Base-by-base conservation (phyloP, 2,888 invertebrate species). In the Erebia ligea region DNA sequence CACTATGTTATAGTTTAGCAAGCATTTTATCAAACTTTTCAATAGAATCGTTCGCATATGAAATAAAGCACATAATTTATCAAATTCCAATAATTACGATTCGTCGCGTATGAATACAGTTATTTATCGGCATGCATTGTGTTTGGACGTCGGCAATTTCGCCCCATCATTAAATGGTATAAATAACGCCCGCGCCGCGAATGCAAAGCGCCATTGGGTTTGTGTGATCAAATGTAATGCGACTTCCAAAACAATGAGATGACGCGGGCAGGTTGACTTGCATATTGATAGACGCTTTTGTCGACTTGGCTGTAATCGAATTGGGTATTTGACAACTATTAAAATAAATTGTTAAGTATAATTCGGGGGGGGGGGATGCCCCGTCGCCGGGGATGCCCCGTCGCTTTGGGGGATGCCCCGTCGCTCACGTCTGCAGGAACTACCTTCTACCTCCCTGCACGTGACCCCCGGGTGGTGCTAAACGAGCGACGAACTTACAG, bases 161-260 rank as follows among this genome's bases (percentile, higher is more conserved):
- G 19, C n/a, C 21, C 57, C 75, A 69, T 67, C 77, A 77, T 76
- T 79, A 77, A 78, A 78, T 75, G 75, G 66, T 68, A 75, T 75
- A 78, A 76, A 76, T 75, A 73, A 77, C 73, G 70, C 57, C 58
- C 13, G 13, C 34, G 72, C 54, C 13, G 66, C 58, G 70, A 67
- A 72, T 67, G 72, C 70, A 67, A 70, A 67, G 59, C 64, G 70
- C 64, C 17, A 59, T 64, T 59, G 63, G 63, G 57, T 57, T 19
- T 66, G 67, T 62, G 69, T 63, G 59, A 57, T 54, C 54, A 50
- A 62, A 66, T 42, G 52, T 45, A 48, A 61, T 45, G 45, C 5
- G 61, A 19, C 21, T 45, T 45, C 48, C 21, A 62, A 62, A 62
- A 62, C 62, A 62, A 62, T 62, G 62, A 21, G 13, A 48, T 21